phyloP scores from a whole-genome alignment of 1,140 invertebrate species.

The Catajapyx aquilonaris region DNA sequence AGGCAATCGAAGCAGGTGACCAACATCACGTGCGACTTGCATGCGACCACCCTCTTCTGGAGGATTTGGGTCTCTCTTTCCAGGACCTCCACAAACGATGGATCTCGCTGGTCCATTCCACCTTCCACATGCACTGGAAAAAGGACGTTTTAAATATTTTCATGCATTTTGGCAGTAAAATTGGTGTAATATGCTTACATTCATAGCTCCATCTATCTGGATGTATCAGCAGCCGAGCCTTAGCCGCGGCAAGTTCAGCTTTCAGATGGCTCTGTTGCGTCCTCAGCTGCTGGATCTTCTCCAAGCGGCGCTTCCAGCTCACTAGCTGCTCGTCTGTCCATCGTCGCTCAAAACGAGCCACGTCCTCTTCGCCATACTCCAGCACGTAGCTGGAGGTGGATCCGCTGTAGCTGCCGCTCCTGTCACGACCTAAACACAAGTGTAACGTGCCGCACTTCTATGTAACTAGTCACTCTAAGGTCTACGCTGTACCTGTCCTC shows the following conservation, averaged over 20 bases:
- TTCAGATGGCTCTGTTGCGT: constrained; percentile 29
- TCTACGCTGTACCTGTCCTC: too few relatives aligned
- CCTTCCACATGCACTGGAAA: constrained; percentile 30
- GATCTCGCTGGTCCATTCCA: constrained; percentile 28
- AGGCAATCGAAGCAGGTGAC: constrained; percentile 28
- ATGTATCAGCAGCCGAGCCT: constrained; percentile 28
- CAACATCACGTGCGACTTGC: constrained; percentile 29
- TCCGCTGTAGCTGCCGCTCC: too few relatives aligned
- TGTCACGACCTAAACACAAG: too few relatives aligned
- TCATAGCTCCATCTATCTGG: constrained; percentile 33
- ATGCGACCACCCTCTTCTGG: constrained; percentile 29
- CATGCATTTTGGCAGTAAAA: too few relatives aligned
- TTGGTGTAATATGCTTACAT: constrained; percentile 29
- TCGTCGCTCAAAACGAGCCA: constrained; percentile 28
- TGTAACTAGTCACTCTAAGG: neutral
- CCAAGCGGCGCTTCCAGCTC: constrained; percentile 16
- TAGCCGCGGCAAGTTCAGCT: constrained; percentile 22
- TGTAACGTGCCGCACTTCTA: neutral
- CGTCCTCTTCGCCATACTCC: constrained; percentile 30
- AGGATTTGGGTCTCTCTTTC: constrained; percentile 29
- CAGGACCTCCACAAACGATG: constrained; percentile 30
- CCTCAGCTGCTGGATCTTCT: constrained; percentile 27
- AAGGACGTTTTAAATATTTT: constrained; percentile 12
- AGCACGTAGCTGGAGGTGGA: too few relatives aligned
- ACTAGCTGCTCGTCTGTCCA: constrained; percentile 21